These are phyloP conservation scores for Bicyclus anynana DNA, from an alignment of 1,140 invertebrate species.

Conservation along the genomic window DNA sequence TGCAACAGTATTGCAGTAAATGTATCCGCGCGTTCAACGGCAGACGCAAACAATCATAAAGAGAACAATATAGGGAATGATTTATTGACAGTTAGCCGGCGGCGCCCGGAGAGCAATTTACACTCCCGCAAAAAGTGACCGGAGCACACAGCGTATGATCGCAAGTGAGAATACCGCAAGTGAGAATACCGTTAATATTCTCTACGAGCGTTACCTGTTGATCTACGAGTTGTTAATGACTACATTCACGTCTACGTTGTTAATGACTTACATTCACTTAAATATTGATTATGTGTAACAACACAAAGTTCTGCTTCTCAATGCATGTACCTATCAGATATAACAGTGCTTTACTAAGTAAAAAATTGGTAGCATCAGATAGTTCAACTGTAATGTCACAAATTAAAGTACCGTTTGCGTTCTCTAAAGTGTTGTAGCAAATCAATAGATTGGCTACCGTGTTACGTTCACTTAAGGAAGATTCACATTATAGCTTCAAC, in stretches of 20 bases:
- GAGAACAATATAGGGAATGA: constrained; percentile 40
- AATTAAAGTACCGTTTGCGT: constrained; percentile 12
- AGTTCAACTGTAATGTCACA: constrained; percentile 2
- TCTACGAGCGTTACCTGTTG: neutral
- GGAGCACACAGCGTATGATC: constrained; percentile 15
- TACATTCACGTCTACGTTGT: no score
- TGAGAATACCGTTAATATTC: neutral
- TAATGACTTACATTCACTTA: neutral
- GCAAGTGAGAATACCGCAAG: neutral
- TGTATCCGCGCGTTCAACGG: constrained; percentile 13
- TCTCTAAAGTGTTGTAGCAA: constrained; percentile 8
- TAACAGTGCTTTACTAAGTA: neutral
- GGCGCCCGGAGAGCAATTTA: constrained; percentile 43
- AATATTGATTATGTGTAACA: no score
- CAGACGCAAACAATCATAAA: constrained; percentile 27
- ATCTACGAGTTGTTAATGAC: neutral
- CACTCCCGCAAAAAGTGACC: constrained; percentile 41
- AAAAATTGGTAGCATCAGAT: neutral
- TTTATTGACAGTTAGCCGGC: constrained; percentile 49
- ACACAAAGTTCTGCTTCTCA: no score
- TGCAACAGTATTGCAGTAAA: constrained; percentile 11
- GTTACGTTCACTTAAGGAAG: constrained; percentile 5
- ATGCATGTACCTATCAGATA: neutral
- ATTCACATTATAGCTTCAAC: neutral
- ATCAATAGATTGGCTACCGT: constrained; percentile 1